Percentiles rank a stretch among this genome's conserved stretches.
These are phyloP conservation scores for Volucella zonaria DNA, from an alignment of 2,888 invertebrate species.

Conservation along the genomic window DNA sequence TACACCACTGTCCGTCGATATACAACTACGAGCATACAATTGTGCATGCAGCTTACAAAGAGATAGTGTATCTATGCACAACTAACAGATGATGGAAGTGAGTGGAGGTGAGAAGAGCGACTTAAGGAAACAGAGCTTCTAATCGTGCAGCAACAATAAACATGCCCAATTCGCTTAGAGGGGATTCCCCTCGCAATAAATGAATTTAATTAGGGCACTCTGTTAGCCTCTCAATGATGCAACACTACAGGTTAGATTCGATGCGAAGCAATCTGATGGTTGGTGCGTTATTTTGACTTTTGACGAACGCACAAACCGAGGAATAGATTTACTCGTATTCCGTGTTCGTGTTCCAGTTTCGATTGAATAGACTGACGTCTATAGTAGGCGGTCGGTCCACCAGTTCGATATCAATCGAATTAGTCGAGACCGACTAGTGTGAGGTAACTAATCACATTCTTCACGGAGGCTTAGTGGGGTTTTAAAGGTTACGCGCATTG, in stretches of 20 bases:
- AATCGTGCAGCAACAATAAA: conserved; percentile 57
- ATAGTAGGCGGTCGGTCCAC: background rate
- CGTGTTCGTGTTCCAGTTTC: conserved; percentile 53
- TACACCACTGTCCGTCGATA: background rate
- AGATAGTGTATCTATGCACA: conserved; percentile 45
- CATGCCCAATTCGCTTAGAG: conserved; percentile 45
- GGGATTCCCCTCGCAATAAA: conserved; percentile 26
- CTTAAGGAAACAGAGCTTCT: conserved; percentile 13
- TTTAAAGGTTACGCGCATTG: conserved; percentile 31
- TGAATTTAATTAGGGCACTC: conserved; percentile 62
- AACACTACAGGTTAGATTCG: conserved; percentile 46
- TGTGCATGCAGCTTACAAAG: conserved; percentile 16
- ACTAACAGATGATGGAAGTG: conserved; percentile 3
- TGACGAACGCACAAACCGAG: background rate
- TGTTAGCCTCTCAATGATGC: conserved; percentile 46
- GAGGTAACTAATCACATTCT: conserved; percentile 57
- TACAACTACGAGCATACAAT: background rate
- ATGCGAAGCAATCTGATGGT: background rate
- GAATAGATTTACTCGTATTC: conserved; percentile 19
- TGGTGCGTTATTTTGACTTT: background rate
- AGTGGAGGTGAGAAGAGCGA: conserved; percentile 43
- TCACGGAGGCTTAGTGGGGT: conserved; percentile 49
- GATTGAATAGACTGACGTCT: conserved; percentile 26
- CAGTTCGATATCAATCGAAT: conserved; percentile 45
- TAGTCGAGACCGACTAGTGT: conserved; percentile 43